A percentile compares a stretch with the other conserved stretches of the same genome.
phyloP scores from a whole-genome alignment of 2,113 vertebrate genomes.

The Hyperoodon ampullatus region DNA sequence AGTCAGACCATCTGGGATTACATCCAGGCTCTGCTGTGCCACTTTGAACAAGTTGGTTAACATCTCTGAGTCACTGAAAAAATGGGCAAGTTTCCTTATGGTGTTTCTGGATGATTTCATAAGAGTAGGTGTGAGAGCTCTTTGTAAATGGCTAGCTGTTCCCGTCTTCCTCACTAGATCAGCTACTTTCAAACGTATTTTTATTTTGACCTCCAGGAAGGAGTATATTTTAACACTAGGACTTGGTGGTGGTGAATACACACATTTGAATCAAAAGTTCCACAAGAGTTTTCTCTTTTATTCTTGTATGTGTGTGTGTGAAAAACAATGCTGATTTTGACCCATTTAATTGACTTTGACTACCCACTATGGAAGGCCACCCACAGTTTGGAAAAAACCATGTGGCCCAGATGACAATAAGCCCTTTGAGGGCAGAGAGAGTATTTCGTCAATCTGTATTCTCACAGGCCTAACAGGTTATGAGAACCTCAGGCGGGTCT shows the following conservation, averaged over 20 bases:
- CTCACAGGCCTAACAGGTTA: not conserved
- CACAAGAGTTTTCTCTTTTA: not conserved
- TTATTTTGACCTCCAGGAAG: not conserved
- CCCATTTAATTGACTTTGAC: not conserved
- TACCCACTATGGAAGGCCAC: not conserved
- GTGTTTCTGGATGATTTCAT: not conserved
- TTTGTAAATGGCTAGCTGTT: not conserved
- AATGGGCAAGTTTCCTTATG: not conserved
- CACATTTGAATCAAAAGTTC: not conserved
- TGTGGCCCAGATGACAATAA: not conserved
- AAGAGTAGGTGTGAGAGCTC: not conserved
- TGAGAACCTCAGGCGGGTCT: not conserved
- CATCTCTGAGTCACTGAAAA: not conserved
- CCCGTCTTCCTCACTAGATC: not conserved
- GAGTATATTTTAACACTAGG: not conserved
- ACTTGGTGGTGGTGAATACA: not conserved
- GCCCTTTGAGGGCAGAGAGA: not conserved
- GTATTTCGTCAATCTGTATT: not conserved
- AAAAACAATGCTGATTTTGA: conserved; percentile 16
- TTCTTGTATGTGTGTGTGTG: not conserved
- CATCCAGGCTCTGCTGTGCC: not conserved
- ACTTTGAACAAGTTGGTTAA: not conserved
- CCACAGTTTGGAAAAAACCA: not conserved
- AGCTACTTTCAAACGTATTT: not conserved
- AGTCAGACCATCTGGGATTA: not conserved